These are phyloP conservation scores for Xestia ashworthii DNA, from an alignment of 2,888 invertebrate genomes.

Conservation along the genomic window DNA sequence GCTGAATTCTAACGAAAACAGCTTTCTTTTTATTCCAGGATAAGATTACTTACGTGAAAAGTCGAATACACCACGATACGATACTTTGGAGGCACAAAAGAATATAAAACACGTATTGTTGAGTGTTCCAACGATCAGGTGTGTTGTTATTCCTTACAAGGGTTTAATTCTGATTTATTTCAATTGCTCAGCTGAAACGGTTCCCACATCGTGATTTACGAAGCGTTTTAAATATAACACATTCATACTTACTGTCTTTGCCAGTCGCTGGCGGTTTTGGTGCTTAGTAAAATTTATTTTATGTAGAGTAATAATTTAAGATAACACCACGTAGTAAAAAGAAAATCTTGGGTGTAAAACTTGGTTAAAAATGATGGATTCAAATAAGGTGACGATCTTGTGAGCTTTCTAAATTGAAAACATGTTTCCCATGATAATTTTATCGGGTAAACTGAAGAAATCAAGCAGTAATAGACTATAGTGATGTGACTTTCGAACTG, in stretches of 20 bases:
- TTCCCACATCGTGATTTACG: conserved; percentile 47
- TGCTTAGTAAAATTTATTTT: conserved; percentile 44
- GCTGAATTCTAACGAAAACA: conserved; percentile 23
- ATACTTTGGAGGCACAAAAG: conserved; percentile 44
- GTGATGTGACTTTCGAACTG: too few species aligned
- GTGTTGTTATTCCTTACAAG: conserved; percentile 51
- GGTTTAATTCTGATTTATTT: conserved; percentile 62
- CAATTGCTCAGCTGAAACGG: conserved; percentile 52
- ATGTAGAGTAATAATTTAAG: conserved; percentile 19
- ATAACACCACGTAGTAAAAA: conserved; percentile 1
- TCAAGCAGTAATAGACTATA: too few species aligned
- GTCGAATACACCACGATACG: conserved; percentile 29
- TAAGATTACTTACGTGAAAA: conserved; percentile 38
- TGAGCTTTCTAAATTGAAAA: background rate
- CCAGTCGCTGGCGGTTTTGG: conserved; percentile 39
- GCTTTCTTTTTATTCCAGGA: conserved; percentile 21
- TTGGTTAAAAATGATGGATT: background rate
- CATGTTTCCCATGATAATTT: background rate
- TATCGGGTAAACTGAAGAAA: background rate
- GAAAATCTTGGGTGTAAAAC: background rate
- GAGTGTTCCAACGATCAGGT: conserved; percentile 49
- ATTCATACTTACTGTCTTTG: conserved; percentile 44
- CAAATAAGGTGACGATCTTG: background rate
- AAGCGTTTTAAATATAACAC: conserved; percentile 45
- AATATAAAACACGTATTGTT: conserved; percentile 45